Evolutionary conservation across 2,797 vertebrate species (phyloP), one percentile per base, ranked within the genome.

Genomic region (Hippocampus kuda): DNA sequence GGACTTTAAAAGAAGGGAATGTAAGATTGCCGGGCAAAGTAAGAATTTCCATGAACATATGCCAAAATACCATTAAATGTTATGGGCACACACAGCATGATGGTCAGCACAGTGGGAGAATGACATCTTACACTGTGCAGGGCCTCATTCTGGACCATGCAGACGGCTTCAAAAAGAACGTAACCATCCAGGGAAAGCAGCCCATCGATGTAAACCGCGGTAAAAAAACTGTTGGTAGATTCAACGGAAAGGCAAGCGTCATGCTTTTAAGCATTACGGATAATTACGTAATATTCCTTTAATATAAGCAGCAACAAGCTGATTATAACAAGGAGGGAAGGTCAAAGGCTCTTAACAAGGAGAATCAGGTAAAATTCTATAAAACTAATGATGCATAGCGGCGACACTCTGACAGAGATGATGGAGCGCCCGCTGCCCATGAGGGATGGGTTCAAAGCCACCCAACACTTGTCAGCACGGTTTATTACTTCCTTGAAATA

Each of bases 121-220:
- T 85, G 90, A 91, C 91, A 91, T 91, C 83, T 89, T 90, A 92
- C 89, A 91, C 88, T 91, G 88, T 82, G 84, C 91, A 92, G 91
- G 87, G 86, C 89, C 81, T 86, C 80, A 72, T 85, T 89, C 83
- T 89, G 86, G 85, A 89, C 86, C 81, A 74, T 46, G 82, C 83
- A 87, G 82, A 79, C 83, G 42, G 87, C 89, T 90, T 91, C 89
- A 91, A 91, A 61, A 91, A 89, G 89, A 89, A 83, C 75, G 78
- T 70, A 76, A 83, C 80, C 80, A 67, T 82, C 82, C 77, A 73
- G 76, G 77, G 26, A 88, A 86, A 84, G 84, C 76, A 83, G 81
- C 79, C 80, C 83, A 75, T 72, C 70, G 81, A 73, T 75, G 68
- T 46, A 71, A 82, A 85, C 80, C 81, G 73, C 65, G 48, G 77